Conservation (phyloP, 2,797 vertebrate species). For the Pseudotriccus pelzelni region DNA sequence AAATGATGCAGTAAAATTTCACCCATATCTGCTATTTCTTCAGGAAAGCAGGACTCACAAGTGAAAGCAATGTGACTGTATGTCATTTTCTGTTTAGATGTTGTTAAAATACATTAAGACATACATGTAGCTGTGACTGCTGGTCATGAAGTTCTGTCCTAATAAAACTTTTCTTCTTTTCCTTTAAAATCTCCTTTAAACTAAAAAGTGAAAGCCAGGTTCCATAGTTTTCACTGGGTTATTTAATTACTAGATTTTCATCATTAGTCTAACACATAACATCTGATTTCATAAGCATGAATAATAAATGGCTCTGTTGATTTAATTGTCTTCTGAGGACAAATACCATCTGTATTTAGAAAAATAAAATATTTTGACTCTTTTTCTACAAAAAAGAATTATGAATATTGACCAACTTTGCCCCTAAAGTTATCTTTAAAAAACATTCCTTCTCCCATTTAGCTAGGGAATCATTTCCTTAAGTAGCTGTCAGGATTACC, state of each 20-base stretch:
- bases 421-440: background rate
- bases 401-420: background rate
- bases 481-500: conserved; percentile 4
- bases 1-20: background rate
- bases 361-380: background rate
- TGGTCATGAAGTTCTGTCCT: background rate
- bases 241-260: conserved; percentile 27
- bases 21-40: background rate
- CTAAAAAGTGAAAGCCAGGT: background rate
- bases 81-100: background rate
- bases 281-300: conserved; percentile 26
- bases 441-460: background rate
- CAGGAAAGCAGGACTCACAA: background rate
- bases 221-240: background rate
- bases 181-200: background rate
- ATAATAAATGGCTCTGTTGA: background rate
- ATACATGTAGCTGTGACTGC: background rate
- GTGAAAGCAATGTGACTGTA: background rate
- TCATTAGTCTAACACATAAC: background rate
- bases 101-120: background rate
- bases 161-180: background rate
- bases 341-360: background rate
- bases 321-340: background rate
- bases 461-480: background rate
- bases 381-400: background rate